Conservation (phyloP, 2,113 vertebrate species). For the Dromiciops gliroides region DNA sequence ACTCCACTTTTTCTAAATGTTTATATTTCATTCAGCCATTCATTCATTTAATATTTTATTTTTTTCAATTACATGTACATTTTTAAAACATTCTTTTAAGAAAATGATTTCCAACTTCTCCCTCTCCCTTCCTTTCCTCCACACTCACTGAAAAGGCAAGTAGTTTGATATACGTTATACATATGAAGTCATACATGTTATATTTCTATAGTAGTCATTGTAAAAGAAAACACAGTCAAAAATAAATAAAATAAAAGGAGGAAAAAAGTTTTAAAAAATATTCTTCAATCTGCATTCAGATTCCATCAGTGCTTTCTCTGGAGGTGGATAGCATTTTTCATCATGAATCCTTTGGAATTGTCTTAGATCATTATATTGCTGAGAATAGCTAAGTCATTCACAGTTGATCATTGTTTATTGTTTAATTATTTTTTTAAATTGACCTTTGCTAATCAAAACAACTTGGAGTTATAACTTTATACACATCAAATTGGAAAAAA, state of each 20-base stretch:
- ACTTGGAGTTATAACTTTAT: neutral
- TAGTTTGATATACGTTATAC: neutral
- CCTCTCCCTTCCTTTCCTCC: neutral
- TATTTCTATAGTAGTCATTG: neutral
- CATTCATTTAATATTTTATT: no score
- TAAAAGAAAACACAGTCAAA: neutral
- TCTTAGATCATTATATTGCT: neutral
- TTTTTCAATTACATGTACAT: no score
- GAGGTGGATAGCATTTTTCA: neutral
- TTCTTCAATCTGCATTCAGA: no score
- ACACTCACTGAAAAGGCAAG: no score
- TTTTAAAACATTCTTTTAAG: no score
- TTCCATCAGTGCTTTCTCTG: no score
- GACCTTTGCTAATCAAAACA: neutral
- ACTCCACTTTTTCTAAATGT: neutral
- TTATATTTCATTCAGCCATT: neutral
- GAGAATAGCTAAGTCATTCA: neutral
- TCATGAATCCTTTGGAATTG: neutral
- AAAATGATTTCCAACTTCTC: neutral
- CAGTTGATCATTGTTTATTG: neutral
- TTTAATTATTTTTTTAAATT: neutral
- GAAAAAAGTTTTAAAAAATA: no score
- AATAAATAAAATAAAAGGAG: neutral
- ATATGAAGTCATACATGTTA: neutral
- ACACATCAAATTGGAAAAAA: neutral